These are phyloP conservation scores for Phoenoteleia sp. DNA, from an alignment of 2,888 invertebrate species.

Conservation along the genomic window DNA sequence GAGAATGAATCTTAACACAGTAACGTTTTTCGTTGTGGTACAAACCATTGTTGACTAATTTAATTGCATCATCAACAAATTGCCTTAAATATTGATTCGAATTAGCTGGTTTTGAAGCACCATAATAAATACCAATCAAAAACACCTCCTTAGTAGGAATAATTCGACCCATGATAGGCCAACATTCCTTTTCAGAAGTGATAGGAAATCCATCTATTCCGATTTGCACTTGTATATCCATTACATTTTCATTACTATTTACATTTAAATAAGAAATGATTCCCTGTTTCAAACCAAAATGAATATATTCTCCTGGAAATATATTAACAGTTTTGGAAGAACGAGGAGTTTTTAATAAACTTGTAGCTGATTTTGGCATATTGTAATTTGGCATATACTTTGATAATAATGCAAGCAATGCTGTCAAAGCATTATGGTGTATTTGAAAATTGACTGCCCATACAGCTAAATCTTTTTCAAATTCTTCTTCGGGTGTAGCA, in stretches of 20 bases:
- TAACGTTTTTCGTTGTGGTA: neutral
- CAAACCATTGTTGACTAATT: neutral
- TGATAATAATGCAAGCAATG: neutral
- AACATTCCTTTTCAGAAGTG: neutral
- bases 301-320: neutral
- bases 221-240: neutral
- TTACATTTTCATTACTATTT: neutral
- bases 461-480: neutral
- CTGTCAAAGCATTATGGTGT: neutral
- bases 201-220: neutral
- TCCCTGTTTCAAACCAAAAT: neutral
- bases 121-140: neutral
- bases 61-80: neutral
- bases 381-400: neutral
- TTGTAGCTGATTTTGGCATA: neutral
- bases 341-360: neutral
- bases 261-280: neutral
- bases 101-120: neutral
- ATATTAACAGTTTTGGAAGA: neutral
- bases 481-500: neutral
- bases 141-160: neutral
- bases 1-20: neutral
- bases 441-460: neutral
- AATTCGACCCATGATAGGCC: neutral
- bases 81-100: neutral